phyloP scores from a whole-genome alignment of 2,888 invertebrate species.

The Chloroclystis v-ata region DNA sequence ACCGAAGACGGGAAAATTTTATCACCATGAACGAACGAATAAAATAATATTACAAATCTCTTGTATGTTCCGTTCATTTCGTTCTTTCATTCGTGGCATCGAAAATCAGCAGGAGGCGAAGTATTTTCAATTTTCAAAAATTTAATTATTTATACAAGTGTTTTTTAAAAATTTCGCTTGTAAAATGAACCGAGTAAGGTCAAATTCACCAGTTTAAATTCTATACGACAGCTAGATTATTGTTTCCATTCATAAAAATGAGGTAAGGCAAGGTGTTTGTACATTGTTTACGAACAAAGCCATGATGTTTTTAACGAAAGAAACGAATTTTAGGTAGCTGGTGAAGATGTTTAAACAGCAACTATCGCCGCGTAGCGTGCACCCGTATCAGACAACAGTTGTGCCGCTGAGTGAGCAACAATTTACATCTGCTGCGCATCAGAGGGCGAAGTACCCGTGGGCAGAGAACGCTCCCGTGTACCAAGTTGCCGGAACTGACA shows the following conservation, averaged over 20 bases:
- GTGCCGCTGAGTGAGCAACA: slow-evolving; percentile 70
- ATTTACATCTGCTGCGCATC: slow-evolving; percentile 63
- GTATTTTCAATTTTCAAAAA: not conserved
- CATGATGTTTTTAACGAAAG: slow-evolving; percentile 23
- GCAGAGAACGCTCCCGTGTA: slow-evolving; percentile 61
- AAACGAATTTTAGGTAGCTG: slow-evolving; percentile 35
- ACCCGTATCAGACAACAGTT: slow-evolving; percentile 73
- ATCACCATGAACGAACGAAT: too few relatives aligned
- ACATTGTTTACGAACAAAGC: slow-evolving; percentile 16
- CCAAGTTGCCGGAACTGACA: slow-evolving; percentile 67
- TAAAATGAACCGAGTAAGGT: not conserved
- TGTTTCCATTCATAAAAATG: slow-evolving; percentile 19
- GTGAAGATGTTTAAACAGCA: slow-evolving; percentile 71
- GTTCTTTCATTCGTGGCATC: not conserved
- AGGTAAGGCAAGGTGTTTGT: slow-evolving; percentile 17
- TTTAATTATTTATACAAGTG: not conserved
- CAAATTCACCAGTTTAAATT: not conserved
- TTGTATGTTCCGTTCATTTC: not conserved
- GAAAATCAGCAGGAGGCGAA: slow-evolving; percentile 1
- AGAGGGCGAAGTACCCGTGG: slow-evolving; percentile 73
- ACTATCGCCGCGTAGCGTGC: slow-evolving; percentile 64
- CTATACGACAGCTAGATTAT: not conserved
- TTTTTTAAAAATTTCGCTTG: not conserved
- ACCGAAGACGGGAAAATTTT: too few relatives aligned
- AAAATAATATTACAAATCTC: too few relatives aligned